Evolutionary conservation across 2,797 vertebrate species (phyloP).

Genomic region (Sebastes nivosus): DNA sequence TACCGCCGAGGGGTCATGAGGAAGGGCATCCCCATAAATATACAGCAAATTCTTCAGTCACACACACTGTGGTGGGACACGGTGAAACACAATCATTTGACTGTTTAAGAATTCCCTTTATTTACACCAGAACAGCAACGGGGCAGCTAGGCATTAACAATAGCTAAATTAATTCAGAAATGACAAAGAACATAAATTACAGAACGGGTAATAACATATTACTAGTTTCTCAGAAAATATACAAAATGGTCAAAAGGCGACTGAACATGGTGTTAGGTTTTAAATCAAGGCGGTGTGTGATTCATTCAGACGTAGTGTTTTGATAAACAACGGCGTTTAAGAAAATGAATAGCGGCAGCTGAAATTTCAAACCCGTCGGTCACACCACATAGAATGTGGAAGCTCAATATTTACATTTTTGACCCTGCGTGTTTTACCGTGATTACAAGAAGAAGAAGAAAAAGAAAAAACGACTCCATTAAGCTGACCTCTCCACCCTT

Average conservation of each 20-base stretch:
- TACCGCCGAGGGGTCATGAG: conserved; percentile 66
- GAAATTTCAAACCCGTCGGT: conserved; percentile 60
- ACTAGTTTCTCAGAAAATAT: not conserved
- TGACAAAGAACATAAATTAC: conserved; percentile 19
- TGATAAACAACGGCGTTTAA: conserved; percentile 22
- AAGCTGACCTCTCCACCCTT: conserved; percentile 75
- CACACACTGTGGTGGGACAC: conserved; percentile 51
- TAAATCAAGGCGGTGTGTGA: not conserved
- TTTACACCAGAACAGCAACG: conserved; percentile 34
- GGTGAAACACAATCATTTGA: conserved; percentile 43
- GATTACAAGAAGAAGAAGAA: conserved; percentile 67
- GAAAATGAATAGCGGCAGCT: conserved; percentile 43
- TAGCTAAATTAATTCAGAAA: conserved; percentile 16
- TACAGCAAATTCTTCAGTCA: conserved; percentile 73
- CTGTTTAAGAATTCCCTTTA: conserved; percentile 39
- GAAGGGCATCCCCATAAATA: conserved; percentile 79
- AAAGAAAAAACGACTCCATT: conserved; percentile 66
- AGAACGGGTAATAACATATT: not conserved
- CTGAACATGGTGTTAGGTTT: not conserved
- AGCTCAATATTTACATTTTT: conserved; percentile 76
- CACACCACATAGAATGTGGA: conserved; percentile 59
- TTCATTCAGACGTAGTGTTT: conserved; percentile 9
- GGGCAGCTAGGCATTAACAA: conserved; percentile 19
- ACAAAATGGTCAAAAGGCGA: not conserved
- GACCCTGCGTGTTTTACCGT: conserved; percentile 65